A percentile compares a stretch with the other conserved stretches of the same genome.
These are phyloP conservation scores for Ostrea edulis DNA, from an alignment of 1,140 invertebrate species.

Conservation along the genomic window DNA sequence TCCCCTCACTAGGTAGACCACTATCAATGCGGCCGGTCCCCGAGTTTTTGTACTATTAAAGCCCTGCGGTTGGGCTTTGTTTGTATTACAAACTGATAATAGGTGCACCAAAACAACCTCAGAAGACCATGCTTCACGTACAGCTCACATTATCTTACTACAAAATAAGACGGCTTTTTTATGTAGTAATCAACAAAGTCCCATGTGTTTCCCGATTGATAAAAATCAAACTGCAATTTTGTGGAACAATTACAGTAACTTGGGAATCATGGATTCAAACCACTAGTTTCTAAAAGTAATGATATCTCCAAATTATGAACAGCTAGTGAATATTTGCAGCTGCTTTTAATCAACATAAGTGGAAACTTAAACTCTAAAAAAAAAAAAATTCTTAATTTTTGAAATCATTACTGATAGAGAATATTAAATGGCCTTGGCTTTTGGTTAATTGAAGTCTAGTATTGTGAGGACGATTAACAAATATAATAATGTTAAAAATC, in stretches of 20 bases:
- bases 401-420: neutral
- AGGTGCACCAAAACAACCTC: conserved; percentile 16
- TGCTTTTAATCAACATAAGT: conserved; percentile 19
- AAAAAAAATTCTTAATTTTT: neutral
- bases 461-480: neutral
- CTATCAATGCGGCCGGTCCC: neutral
- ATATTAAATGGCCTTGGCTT: neutral
- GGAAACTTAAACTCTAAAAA: neutral
- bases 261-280: neutral
- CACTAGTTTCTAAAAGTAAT: conserved; percentile 1
- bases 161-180: conserved; percentile 9
- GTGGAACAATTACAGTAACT: conserved; percentile 6
- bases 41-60: conserved; percentile 10
- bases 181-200: neutral
- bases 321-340: neutral
- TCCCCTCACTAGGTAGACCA: neutral
- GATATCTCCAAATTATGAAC: neutral
- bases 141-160: neutral
- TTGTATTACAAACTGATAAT: neutral
- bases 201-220: conserved; percentile 17
- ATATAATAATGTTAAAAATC: neutral
- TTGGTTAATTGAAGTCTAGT: neutral
- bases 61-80: conserved; percentile 28
- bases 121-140: neutral
- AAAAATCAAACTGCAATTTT: conserved; percentile 18